These are phyloP conservation scores for Tinamus major DNA, from an alignment of 2,797 vertebrate species.

Conservation along the genomic window DNA sequence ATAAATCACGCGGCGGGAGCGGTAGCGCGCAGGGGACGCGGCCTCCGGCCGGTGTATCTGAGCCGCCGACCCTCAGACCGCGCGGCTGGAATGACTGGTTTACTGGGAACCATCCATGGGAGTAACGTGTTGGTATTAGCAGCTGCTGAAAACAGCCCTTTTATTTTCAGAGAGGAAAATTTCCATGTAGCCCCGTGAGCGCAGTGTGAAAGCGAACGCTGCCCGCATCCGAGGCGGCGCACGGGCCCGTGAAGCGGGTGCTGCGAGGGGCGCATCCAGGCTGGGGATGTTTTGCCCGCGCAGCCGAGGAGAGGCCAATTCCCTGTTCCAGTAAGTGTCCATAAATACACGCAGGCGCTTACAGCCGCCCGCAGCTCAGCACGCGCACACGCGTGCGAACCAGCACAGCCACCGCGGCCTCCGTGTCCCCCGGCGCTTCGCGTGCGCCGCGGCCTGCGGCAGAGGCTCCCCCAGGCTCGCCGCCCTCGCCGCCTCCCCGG, in stretches of 20 bases:
- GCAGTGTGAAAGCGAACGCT: constrained; percentile 73
- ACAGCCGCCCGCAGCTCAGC: too few species aligned
- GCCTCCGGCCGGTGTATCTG: constrained; percentile 6
- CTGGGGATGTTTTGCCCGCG: too few species aligned
- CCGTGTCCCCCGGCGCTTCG: too few species aligned
- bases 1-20: constrained; percentile 75
- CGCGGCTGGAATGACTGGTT: constrained; percentile 75
- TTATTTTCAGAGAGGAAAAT: constrained; percentile 75
- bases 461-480: too few species aligned
- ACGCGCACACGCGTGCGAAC: background rate
- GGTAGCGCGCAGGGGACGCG: background rate
- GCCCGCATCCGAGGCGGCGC: constrained; percentile 51
- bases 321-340: too few species aligned
- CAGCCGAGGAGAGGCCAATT: too few species aligned
- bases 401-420: too few species aligned
- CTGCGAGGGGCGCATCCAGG: too few species aligned
- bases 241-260: constrained; percentile 6
- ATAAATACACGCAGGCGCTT: too few species aligned
- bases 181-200: constrained; percentile 74
- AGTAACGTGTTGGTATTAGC: constrained; percentile 77
- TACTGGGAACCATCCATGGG: constrained; percentile 77
- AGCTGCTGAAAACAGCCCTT: constrained; percentile 73
- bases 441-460: too few species aligned
- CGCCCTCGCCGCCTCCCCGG: constrained; percentile 42
- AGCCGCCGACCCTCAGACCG: constrained; percentile 1